Base-by-base conservation (phyloP, 2,113 vertebrate species). In the Callionymus lyra region DNA sequence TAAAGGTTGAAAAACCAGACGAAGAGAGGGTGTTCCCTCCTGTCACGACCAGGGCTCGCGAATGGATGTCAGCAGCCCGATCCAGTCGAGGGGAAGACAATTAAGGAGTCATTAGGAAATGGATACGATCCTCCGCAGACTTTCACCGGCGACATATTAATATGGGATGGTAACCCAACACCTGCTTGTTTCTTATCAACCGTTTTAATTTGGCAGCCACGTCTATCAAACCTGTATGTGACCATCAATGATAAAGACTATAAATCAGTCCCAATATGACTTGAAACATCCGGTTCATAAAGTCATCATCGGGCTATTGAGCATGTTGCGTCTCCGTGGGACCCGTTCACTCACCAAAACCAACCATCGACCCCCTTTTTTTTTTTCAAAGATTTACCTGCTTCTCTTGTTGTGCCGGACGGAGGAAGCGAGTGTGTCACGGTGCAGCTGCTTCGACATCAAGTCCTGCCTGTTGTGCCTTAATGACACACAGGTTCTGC, bases 61-160 rank as follows among this genome's bases (percentile, higher is more conserved):
- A 66, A 53, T 70, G 61, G 60, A 68, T 68, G 63, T 82, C 60
- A 74, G 57, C 45, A 74, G 57, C 45, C 19, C 64, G n/a, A n/a
- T 54, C 41, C 16, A n/a, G 56, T 34, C 49, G 54, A 56, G 68
- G 59, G 62, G 58, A 44, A 57, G 74, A 68, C 65, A 63, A 74
- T 77, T 79, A 77, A 63, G 63, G 60, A 67, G 62, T 74, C 63
- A 72, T 77, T 80, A 79, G 63, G 56, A 55, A 38, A 59, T 70
- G 59, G 63, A 66, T 50, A 33, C 62, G 64, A 72, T 71, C 53
- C 62, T 72, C 51, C 19, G 2, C 44, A 4, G 31, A 37, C 50
- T 72, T 63, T 67, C 51, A 39, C 31, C 21, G 51, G 56, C 60
- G 40, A 40, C 41, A 15, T n/a, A 31, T 31, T 74, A 67, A 72